phyloP scores from a whole-genome alignment of 1,140 invertebrate species.

The Aphidius gifuensis region DNA sequence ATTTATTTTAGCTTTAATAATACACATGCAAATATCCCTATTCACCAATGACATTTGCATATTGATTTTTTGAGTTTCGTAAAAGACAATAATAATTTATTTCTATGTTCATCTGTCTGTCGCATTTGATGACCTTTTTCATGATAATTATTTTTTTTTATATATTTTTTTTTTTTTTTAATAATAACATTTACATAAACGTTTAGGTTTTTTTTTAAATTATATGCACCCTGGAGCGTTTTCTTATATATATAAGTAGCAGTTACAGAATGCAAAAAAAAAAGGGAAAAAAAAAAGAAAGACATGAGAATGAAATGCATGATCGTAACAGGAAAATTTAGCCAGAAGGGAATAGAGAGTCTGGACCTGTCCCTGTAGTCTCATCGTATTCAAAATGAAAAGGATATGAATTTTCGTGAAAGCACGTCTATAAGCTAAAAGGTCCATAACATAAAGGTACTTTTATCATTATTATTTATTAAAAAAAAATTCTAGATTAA shows the following conservation, averaged over 20 bases:
- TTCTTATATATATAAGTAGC: background rate
- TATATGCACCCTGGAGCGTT: background rate
- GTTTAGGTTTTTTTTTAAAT: no score
- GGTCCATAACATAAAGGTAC: no score
- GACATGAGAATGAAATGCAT: constrained; percentile 15
- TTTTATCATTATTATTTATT: no score
- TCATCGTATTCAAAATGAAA: constrained; percentile 31
- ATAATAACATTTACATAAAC: no score
- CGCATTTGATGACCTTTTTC: no score
- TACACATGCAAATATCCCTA: background rate
- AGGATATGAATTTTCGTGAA: constrained; percentile 31
- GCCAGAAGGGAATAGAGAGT: background rate
- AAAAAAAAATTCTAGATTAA: no score
- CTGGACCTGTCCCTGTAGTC: constrained; percentile 15
- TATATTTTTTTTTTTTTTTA: no score
- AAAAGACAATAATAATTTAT: no score
- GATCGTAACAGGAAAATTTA: constrained; percentile 22
- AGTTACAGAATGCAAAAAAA: background rate
- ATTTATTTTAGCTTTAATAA: background rate
- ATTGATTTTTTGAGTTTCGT: no score
- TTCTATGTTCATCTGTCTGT: no score
- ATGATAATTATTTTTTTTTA: no score
- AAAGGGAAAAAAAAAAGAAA: background rate
- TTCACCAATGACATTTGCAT: no score
- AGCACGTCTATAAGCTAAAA: constrained; percentile 10